Evolutionary conservation across 1,140 invertebrate genomes (phyloP), one percentile per base, ranked within the genome.

Genomic region (Pseudomyrmex flavicornis): DNA sequence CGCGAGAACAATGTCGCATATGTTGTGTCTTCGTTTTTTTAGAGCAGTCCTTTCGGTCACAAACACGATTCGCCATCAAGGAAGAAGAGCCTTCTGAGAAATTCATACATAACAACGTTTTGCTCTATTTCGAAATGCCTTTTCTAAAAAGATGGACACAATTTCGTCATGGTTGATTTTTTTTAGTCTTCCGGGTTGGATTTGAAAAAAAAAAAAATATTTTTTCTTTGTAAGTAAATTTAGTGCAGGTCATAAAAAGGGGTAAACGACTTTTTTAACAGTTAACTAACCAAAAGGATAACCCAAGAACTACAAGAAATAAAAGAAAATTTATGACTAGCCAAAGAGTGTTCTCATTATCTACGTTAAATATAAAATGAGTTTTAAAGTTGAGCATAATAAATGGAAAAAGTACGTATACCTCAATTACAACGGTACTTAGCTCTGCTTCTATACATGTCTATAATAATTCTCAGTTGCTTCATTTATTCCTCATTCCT

Each of bases 1-100:
- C 9, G 44, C 46, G 79, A 75, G 87, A 89, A 89, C 87, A 86
- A 88, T 86, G 62, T 61, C 50, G 17, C 26, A 35, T 22, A 58
- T 46, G 48, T 79, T 61, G 58, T 61, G 35, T 76, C 44, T 17
- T 10, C 12, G 50, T 46, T 76, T 83, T 52, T 63, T 54, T 20
- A 22, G n/a, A n/a, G 12, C 54, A 66, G 44, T 22, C 66, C 22
- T 46, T 20, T 46, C 54, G 44, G 10, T 35, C 54, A 48, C 48
- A 10, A 58, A 20, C 15, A 54, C 46, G 44, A 72, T 12, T 61
- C 72, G 70, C 20, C 76, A 17, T 12, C 50, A 52, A 7, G 44
- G 20, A 70, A 80, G 17, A 48, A 20, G 26, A 5, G 26, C 35
- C n/a, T 35, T 52, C 12, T 61, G 8, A 46, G 20, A 54, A 48